These are phyloP conservation scores for Amphipyra tragopoginis DNA, from an alignment of 2,888 invertebrate species.

Conservation along the genomic window DNA sequence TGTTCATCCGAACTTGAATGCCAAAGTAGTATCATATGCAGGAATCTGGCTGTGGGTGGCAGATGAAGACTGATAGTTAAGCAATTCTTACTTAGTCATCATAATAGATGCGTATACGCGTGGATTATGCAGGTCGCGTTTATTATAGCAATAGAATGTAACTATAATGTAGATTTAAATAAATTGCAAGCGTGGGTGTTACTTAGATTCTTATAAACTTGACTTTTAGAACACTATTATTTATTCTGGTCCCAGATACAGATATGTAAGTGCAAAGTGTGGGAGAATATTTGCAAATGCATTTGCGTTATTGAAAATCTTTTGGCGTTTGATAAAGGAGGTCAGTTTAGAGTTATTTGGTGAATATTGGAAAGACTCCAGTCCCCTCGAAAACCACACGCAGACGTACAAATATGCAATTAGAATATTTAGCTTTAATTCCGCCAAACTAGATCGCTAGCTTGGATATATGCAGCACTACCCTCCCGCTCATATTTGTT, in stretches of 20 bases:
- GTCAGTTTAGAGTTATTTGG: too few relatives aligned
- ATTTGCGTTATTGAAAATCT: not conserved
- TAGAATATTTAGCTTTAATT: too few relatives aligned
- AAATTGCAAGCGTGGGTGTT: slow-evolving; percentile 22
- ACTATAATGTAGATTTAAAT: slow-evolving; percentile 1
- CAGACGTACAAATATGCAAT: too few relatives aligned
- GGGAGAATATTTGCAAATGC: not conserved
- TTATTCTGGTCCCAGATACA: not conserved
- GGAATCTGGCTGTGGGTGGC: slow-evolving; percentile 49
- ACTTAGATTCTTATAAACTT: not conserved
- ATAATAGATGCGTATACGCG: slow-evolving; percentile 25
- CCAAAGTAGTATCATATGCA: slow-evolving; percentile 25
- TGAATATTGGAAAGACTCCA: too few relatives aligned
- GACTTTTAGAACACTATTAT: not conserved
- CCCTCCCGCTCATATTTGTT: too few relatives aligned
- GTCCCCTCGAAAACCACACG: too few relatives aligned
- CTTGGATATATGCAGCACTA: too few relatives aligned
- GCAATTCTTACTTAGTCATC: slow-evolving; percentile 44
- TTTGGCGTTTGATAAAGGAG: not conserved
- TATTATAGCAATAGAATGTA: slow-evolving; percentile 13
- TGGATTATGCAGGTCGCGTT: slow-evolving; percentile 22
- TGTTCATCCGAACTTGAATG: slow-evolving; percentile 29
- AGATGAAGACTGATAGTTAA: slow-evolving; percentile 25
- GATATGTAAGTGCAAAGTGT: too few relatives aligned
- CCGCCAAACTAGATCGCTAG: too few relatives aligned